phyloP scores from a whole-genome alignment of 2,113 vertebrate species.

The Bothrops jararaca region DNA sequence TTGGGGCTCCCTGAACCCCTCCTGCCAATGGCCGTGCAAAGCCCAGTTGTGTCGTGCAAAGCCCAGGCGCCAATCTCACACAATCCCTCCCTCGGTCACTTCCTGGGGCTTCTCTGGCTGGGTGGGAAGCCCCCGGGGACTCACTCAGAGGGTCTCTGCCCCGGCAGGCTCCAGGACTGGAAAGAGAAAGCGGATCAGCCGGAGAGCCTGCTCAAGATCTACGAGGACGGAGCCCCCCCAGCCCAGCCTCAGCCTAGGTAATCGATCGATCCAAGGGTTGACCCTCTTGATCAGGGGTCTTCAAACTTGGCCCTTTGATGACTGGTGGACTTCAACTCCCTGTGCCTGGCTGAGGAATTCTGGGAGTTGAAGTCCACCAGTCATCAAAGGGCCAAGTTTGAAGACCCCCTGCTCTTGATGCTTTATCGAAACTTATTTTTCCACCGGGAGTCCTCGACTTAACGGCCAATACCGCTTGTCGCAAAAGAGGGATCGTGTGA shows the following conservation, averaged over 20 bases:
- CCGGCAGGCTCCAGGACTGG: constrained; percentile 74
- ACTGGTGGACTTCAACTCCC: neutral
- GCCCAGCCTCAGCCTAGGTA: constrained; percentile 67
- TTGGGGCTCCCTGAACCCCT: neutral
- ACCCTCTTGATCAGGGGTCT: neutral
- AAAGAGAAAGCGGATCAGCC: constrained; percentile 73
- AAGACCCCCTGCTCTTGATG: neutral
- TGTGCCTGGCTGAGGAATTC: neutral
- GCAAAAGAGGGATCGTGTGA: neutral
- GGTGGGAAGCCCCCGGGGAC: neutral
- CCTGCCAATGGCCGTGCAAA: neutral
- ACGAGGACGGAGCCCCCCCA: constrained; percentile 41
- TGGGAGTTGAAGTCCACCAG: neutral
- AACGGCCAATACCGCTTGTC: fast-evolving
- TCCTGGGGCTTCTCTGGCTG: neutral
- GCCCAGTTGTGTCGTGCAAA: too few relatives aligned
- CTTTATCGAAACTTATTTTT: neutral
- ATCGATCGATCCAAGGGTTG: fast-evolving
- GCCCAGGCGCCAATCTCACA: too few relatives aligned
- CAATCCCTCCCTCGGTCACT: neutral
- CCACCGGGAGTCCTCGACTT: neutral
- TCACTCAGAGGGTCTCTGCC: neutral
- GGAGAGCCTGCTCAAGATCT: constrained; percentile 68
- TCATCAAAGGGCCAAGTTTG: neutral
- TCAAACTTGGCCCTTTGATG: neutral